Conservation (phyloP, 1,140 invertebrate genomes). For the Plodia interpunctella region DNA sequence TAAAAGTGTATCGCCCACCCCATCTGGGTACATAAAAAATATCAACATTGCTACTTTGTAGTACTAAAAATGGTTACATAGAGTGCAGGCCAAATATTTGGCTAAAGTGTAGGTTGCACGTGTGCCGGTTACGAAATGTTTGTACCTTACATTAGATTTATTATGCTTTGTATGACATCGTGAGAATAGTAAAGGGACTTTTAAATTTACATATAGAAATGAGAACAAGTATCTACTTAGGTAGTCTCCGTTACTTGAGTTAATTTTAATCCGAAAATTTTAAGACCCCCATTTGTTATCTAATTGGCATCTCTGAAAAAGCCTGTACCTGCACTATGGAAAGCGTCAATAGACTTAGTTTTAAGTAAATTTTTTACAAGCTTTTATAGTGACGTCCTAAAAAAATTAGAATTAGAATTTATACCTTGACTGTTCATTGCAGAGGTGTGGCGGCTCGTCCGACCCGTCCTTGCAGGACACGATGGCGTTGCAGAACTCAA, state of each 20-base stretch:
- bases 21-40: too few relatives aligned
- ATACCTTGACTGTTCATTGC: slow-evolving; percentile 77
- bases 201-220: slow-evolving; percentile 3
- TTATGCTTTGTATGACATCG: not conserved
- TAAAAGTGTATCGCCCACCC: too few relatives aligned
- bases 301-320: too few relatives aligned
- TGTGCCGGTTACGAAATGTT: slow-evolving; percentile 29
- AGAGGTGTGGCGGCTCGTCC: slow-evolving; percentile 88
- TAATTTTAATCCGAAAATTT: too few relatives aligned
- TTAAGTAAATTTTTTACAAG: too few relatives aligned
- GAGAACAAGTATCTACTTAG: too few relatives aligned
- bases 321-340: too few relatives aligned
- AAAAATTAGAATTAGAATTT: too few relatives aligned
- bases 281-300: too few relatives aligned
- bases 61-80: slow-evolving; percentile 8
- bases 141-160: not conserved
- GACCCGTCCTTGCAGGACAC: slow-evolving; percentile 90
- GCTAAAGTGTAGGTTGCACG: slow-evolving; percentile 32
- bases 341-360: too few relatives aligned
- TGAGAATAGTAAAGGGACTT: not conserved
- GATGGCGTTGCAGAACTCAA: slow-evolving; percentile 94
- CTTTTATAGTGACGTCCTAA: too few relatives aligned
- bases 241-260: not conserved
- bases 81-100: slow-evolving; percentile 33
- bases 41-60: not conserved